Conservation (phyloP, 23 tunicate genomes). For the Styela plicata region DNA sequence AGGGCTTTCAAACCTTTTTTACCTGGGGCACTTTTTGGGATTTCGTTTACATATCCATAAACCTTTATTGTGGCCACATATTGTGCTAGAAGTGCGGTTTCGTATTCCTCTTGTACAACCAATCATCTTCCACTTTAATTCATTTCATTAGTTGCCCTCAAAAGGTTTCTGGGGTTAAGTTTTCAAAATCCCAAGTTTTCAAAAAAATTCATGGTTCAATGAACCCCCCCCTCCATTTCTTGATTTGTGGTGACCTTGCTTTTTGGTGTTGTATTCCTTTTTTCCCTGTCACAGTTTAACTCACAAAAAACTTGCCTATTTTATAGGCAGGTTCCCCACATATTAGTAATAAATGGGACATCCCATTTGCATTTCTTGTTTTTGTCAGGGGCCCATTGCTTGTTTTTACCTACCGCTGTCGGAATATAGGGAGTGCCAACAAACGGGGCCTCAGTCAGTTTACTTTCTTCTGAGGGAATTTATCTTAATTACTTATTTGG, state of each 20-base stretch:
- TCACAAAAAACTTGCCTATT: slow-evolving; percentile 53
- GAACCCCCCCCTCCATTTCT: no score
- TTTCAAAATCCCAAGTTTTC: slow-evolving; percentile 69
- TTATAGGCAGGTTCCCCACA: slow-evolving; percentile 67
- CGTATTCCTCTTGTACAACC: slow-evolving; percentile 43
- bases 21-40: neutral
- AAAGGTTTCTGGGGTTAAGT: slow-evolving; percentile 46
- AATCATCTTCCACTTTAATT: no score
- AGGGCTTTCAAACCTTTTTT: no score
- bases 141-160: slow-evolving; percentile 58
- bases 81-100: slow-evolving; percentile 51
- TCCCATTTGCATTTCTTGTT: slow-evolving; percentile 39
- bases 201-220: no score
- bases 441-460: slow-evolving; percentile 41
- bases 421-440: no score
- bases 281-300: slow-evolving; percentile 47
- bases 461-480: neutral
- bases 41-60: neutral
- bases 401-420: slow-evolving; percentile 29
- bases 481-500: no score
- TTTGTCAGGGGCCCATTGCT: slow-evolving; percentile 8
- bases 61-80: slow-evolving; percentile 49
- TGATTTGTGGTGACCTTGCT: slow-evolving; percentile 39
- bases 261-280: slow-evolving; percentile 10
- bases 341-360: no score